These are phyloP conservation scores for Panthera uncia DNA, from an alignment of 2,113 vertebrate genomes.

Conservation along the genomic window DNA sequence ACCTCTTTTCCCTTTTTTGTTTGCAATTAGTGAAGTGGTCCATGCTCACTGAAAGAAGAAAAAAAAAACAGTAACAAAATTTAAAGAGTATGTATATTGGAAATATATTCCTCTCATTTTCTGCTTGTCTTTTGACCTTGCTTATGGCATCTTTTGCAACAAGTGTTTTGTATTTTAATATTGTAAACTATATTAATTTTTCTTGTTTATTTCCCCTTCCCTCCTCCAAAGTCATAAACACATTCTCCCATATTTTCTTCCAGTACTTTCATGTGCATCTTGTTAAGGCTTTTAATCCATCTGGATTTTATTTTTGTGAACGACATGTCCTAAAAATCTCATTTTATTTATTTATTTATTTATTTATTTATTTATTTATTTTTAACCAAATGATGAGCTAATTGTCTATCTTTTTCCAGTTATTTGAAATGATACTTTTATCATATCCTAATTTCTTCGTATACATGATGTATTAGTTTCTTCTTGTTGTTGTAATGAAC, in stretches of 20 bases:
- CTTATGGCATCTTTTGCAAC: slow-evolving; percentile 16
- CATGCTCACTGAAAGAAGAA: slow-evolving; percentile 18
- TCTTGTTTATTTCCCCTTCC: slow-evolving; percentile 5
- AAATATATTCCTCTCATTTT: background rate
- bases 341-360: background rate
- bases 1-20: background rate
- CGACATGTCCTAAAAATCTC: slow-evolving; percentile 7
- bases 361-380: background rate
- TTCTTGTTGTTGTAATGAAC: background rate
- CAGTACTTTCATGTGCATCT: background rate
- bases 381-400: slow-evolving; percentile 10
- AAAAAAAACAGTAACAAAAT: slow-evolving; percentile 9
- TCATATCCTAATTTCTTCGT: slow-evolving; percentile 25
- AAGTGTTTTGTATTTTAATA: slow-evolving; percentile 62
- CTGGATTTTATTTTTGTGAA: slow-evolving; percentile 53
- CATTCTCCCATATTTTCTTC: background rate
- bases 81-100: background rate
- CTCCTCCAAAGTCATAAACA: slow-evolving; percentile 38
- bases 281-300: slow-evolving; percentile 42
- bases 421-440: slow-evolving; percentile 40
- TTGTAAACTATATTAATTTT: slow-evolving; percentile 45
- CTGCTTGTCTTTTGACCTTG: slow-evolving; percentile 40
- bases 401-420: background rate
- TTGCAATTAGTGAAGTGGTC: slow-evolving; percentile 46
- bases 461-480: background rate